Percentiles rank a stretch among this genome's conserved stretches.
phyloP scores from a whole-genome alignment of 2,113 vertebrate species.

The Ceyx cyanopectus region DNA sequence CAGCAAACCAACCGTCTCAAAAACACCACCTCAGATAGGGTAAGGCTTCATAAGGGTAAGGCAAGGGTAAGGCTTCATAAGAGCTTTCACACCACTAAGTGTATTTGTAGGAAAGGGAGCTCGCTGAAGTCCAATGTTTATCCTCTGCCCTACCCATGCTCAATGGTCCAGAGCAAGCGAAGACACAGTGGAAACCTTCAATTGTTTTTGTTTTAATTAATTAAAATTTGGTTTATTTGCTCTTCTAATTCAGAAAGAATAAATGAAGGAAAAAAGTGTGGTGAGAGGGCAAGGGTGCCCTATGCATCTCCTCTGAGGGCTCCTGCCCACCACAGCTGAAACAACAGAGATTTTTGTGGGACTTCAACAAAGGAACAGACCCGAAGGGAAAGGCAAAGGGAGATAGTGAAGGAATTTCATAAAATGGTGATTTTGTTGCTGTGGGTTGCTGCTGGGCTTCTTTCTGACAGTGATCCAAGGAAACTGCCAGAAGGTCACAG shows the following conservation, averaged over 20 bases:
- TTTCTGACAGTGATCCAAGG: not conserved
- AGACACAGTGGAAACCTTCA: not conserved
- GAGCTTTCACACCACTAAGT: not conserved
- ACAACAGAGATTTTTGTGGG: not conserved
- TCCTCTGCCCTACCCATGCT: not conserved
- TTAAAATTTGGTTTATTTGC: not conserved
- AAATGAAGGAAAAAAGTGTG: not conserved
- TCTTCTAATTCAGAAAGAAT: not conserved
- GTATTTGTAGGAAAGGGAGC: not conserved
- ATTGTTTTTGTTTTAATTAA: not conserved
- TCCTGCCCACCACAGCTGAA: not conserved
- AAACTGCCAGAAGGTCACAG: not conserved
- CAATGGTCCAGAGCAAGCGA: not conserved
- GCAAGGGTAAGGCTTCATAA: not conserved
- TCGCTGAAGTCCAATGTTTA: not conserved
- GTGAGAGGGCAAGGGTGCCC: not conserved
- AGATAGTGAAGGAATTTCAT: not conserved
- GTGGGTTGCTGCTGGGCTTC: not conserved
- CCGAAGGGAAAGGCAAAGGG: rapidly evolving
- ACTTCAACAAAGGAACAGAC: not conserved
- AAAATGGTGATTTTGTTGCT: not conserved
- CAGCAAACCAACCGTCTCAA: rapidly evolving
- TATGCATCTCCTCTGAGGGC: not conserved
- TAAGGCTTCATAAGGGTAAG: not conserved
- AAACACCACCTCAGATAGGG: not conserved